Evolutionary conservation across 2,113 vertebrate genomes (phyloP), one percentile per base, ranked within the genome.

Genomic region (Sander lucioperca): DNA sequence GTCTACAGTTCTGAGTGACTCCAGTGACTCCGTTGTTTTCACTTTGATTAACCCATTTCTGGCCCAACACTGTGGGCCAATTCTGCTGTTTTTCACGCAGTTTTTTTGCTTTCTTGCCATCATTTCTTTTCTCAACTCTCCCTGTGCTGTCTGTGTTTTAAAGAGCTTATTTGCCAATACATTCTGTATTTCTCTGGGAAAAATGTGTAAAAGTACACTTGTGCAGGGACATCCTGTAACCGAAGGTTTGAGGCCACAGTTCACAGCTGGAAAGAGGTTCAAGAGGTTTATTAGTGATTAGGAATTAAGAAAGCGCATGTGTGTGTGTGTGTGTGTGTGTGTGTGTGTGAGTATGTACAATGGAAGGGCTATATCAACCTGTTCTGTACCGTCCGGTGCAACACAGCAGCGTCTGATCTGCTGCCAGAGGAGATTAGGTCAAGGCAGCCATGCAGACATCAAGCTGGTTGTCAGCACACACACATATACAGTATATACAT

Each of bases 391-490:
- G 63, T 83, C 74, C 51, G 62, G 71, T 77, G 51, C 53, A 79
- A 54, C 51, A 33, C 58, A 57, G 69, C 77, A 21, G 51, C 2
- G 75, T 83, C 65, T 88, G 88, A 90, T 90, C 82, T 64, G 70
- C 45, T 83, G 88, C 86, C 86, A 92, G 82, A 19, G 56, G 64
- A 83, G 85, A 88, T 90, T 87, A 91, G 84, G 79, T 77, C 70
- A 81, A 61, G 48, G 61, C 61, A 74, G 30, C 74, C 21, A 33
- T 64, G 77, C 27, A 74, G 25, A 83, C 39, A 12, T 75, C 76
- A 63, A n/a, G 68, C 77, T 73, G 69, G 61, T 23, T 71, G 51
- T 45, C 36, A 36, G 27, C 61, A 43, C 30, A 62, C 25, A 23
- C 23, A 45, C 65, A 70, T 39, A 54, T 27, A 57, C 45, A 70